Conservation (phyloP, 2,888 invertebrate species). For the Hydraecia micacea region DNA sequence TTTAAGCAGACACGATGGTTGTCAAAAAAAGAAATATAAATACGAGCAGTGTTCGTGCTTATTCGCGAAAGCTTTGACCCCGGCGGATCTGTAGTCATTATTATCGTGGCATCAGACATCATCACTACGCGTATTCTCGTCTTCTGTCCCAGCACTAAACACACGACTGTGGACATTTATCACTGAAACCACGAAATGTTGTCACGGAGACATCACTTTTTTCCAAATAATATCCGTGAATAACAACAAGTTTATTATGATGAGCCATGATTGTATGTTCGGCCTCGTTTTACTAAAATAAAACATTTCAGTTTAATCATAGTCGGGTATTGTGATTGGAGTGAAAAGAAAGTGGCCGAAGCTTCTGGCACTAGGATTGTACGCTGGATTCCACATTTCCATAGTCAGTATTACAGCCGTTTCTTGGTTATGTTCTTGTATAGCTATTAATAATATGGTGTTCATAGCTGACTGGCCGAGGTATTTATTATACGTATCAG, state of each 20-base stretch:
- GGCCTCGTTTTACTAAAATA: constrained; percentile 54
- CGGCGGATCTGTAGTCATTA: constrained; percentile 12
- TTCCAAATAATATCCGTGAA: constrained; percentile 25
- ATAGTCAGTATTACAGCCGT: constrained; percentile 3
- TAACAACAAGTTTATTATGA: constrained; percentile 34
- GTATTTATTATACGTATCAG: constrained; percentile 40
- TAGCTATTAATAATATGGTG: constrained; percentile 22
- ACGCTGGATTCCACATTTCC: background rate
- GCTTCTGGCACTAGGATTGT: constrained; percentile 7
- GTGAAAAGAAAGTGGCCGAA: constrained; percentile 13
- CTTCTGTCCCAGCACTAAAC: constrained; percentile 11
- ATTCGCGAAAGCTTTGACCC: constrained; percentile 39
- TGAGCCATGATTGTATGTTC: constrained; percentile 26
- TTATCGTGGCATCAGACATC: constrained; percentile 24
- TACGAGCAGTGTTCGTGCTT: constrained; percentile 25
- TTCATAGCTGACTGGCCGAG: constrained; percentile 4
- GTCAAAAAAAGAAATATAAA: constrained; percentile 47
- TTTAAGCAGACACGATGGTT: constrained; percentile 39
- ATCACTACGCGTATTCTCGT: constrained; percentile 32
- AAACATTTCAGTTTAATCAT: constrained; percentile 53
- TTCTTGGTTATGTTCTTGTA: constrained; percentile 1
- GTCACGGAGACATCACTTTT: constrained; percentile 38
- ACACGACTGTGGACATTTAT: constrained; percentile 25
- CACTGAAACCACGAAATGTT: constrained; percentile 26
- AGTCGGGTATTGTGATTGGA: constrained; percentile 41